A percentile compares a stretch with the other conserved stretches of the same genome.
These are phyloP conservation scores for Phoenicopterus ruber DNA, from an alignment of 2,113 vertebrate species.

Conservation along the genomic window DNA sequence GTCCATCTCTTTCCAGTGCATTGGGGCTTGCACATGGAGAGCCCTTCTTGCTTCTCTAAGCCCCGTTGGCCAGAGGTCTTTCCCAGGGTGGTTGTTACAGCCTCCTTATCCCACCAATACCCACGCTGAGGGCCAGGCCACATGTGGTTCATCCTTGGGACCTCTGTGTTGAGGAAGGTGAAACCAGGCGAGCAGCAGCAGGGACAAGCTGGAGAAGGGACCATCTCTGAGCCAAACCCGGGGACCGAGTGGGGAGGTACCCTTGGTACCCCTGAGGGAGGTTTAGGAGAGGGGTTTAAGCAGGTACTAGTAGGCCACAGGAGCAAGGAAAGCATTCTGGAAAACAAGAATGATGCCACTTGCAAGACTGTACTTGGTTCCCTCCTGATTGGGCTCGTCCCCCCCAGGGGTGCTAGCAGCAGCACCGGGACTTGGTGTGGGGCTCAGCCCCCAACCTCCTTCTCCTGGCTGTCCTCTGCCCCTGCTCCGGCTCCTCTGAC, in stretches of 20 bases:
- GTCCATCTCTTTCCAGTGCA: not conserved
- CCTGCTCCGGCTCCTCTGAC: not conserved
- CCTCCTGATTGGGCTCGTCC: not conserved
- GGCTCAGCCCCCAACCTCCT: not conserved
- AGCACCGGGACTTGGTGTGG: not conserved
- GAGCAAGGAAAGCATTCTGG: not conserved
- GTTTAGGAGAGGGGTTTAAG: not conserved
- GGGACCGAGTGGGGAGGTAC: not conserved
- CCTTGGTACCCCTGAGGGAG: not conserved
- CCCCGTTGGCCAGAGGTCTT: not conserved
- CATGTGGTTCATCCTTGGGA: not conserved
- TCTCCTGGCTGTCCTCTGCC: not conserved
- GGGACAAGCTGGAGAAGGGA: not conserved
- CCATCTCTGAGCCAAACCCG: not conserved
- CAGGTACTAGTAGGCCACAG: too few species aligned
- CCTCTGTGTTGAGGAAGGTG: not conserved
- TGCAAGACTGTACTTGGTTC: not conserved
- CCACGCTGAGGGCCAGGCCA: fast-evolving
- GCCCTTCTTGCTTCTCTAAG: not conserved
- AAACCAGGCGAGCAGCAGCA: not conserved
- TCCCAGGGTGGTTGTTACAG: not conserved
- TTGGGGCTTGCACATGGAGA: fast-evolving
- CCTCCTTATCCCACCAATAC: not conserved
- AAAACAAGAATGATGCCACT: not conserved
- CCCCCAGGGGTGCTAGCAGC: not conserved